phyloP scores from a whole-genome alignment of 2,113 vertebrate species.

The Diadophis punctatus region DNA sequence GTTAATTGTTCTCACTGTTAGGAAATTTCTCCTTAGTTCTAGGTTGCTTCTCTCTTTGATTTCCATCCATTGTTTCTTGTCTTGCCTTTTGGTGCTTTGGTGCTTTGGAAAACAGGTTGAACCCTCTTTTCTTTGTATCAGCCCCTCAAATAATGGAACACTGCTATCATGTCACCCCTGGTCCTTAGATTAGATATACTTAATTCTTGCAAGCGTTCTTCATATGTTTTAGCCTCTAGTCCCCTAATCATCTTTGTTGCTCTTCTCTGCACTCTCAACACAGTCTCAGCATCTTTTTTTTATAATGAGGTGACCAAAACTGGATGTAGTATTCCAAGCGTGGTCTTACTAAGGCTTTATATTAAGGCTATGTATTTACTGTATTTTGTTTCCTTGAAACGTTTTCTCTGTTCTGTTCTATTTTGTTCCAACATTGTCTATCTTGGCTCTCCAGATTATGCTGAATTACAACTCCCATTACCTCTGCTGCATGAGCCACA shows the following conservation, averaged over 20 bases:
- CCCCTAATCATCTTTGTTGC: neutral
- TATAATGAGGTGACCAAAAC: neutral
- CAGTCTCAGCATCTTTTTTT: neutral
- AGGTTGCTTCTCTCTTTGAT: neutral
- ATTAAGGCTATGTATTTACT: neutral
- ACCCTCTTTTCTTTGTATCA: neutral
- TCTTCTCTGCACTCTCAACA: neutral
- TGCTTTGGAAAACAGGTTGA: neutral
- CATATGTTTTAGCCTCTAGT: neutral
- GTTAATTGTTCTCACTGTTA: neutral
- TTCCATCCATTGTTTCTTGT: neutral
- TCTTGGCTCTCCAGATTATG: neutral
- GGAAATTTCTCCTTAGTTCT: neutral
- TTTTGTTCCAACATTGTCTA: neutral
- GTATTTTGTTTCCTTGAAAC: neutral
- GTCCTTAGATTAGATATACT: neutral
- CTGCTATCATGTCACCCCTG: neutral
- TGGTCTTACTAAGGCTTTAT: neutral
- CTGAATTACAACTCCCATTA: neutral
- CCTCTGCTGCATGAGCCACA: neutral
- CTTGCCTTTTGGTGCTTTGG: neutral
- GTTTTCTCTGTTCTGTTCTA: neutral
- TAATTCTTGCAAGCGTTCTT: neutral
- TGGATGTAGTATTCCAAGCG: neutral
- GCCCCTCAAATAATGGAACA: neutral